phyloP scores from a whole-genome alignment of 2,797 vertebrate species.

The Platalea minor region DNA sequence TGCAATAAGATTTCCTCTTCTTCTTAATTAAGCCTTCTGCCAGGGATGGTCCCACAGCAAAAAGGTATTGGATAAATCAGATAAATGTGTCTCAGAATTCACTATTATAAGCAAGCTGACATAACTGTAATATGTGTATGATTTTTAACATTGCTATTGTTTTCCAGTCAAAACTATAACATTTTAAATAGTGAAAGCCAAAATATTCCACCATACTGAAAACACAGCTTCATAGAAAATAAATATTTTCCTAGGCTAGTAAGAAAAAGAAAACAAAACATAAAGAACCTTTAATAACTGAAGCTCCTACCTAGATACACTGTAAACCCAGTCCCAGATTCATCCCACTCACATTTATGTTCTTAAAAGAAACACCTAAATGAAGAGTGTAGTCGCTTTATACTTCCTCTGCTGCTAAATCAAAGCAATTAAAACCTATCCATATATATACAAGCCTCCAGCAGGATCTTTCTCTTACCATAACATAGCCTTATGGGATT shows the following conservation, averaged over 20 bases:
- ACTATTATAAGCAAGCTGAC: not conserved
- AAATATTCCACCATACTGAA: not conserved
- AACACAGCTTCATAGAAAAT: not conserved
- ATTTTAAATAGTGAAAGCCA: not conserved
- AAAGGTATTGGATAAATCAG: not conserved
- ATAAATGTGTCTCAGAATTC: not conserved
- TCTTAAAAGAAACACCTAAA: not conserved
- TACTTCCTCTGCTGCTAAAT: not conserved
- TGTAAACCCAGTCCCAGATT: not conserved
- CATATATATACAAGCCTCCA: not conserved
- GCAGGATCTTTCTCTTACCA: not conserved
- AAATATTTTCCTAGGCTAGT: not conserved
- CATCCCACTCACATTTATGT: not conserved
- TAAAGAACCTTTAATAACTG: not conserved
- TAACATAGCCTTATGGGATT: not conserved
- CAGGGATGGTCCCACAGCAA: not conserved
- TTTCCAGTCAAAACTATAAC: not conserved
- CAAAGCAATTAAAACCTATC: not conserved
- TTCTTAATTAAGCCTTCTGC: not conserved
- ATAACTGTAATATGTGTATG: not conserved
- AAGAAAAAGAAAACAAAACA: not conserved
- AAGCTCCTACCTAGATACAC: not conserved
- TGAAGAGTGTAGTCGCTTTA: not conserved
- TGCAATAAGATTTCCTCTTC: not conserved
- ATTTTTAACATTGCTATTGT: not conserved